Conservation (phyloP, 2,113 vertebrate species). For the Archocentrus centrarchus region DNA sequence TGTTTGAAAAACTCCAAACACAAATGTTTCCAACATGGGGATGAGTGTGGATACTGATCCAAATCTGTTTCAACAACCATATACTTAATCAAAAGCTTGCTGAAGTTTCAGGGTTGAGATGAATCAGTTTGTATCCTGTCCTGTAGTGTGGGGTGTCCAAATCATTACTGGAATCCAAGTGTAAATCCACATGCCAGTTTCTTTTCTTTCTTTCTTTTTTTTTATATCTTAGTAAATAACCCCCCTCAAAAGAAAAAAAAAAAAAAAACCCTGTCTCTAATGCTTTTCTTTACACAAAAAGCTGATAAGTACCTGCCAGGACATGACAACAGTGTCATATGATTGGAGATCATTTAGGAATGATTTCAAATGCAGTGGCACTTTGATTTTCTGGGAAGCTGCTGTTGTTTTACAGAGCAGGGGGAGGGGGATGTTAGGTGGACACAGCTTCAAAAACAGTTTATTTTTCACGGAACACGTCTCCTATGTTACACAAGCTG, state of each 20-base stretch:
- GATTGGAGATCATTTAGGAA: constrained; percentile 20
- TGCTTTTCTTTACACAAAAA: constrained; percentile 1
- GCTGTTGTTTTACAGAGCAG: constrained; percentile 24
- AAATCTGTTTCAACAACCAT: constrained; percentile 65
- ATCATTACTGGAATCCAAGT: constrained; percentile 56
- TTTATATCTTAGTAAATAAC: constrained; percentile 3
- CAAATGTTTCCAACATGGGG: constrained; percentile 59
- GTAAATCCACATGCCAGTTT: constrained; percentile 30
- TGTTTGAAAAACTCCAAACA: constrained; percentile 44
- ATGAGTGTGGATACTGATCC: constrained; percentile 53
- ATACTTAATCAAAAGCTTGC: constrained; percentile 53
- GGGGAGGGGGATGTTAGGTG: constrained; percentile 48
- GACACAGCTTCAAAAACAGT: constrained; percentile 62
- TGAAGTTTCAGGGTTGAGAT: constrained; percentile 31
- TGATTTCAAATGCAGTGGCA: constrained; percentile 25
- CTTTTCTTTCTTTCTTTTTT: constrained; percentile 12
- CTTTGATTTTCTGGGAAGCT: constrained; percentile 36
- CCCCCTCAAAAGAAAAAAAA: background rate
- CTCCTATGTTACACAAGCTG: constrained; percentile 74
- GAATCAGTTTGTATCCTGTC: constrained; percentile 48
- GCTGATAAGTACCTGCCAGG: constrained; percentile 33
- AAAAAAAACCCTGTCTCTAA: constrained; percentile 20
- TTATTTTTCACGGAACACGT: constrained; percentile 75
- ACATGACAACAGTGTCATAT: constrained; percentile 24
- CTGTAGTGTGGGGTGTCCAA: constrained; percentile 31